These are phyloP conservation scores for Eurypyga helias DNA, from an alignment of 2,113 vertebrate genomes.

Conservation along the genomic window DNA sequence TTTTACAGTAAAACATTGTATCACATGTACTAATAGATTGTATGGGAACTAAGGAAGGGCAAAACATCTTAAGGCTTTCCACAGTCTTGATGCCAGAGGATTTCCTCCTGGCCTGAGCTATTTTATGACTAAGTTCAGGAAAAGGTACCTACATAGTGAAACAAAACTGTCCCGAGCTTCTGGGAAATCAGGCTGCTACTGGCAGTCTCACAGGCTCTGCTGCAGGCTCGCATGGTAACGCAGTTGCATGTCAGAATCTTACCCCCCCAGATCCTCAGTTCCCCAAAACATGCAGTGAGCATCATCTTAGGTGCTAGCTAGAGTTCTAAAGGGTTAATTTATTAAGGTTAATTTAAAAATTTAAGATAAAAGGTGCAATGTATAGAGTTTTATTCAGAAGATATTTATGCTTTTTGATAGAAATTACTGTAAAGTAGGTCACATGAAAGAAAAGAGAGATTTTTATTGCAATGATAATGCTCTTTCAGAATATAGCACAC, in stretches of 20 bases:
- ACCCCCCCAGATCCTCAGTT: not conserved
- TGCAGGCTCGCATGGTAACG: fast-evolving
- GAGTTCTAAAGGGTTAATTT: not conserved
- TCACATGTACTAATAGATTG: not conserved
- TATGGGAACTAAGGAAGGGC: not conserved
- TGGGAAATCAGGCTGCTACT: not conserved
- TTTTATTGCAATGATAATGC: not conserved
- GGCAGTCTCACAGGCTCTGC: not conserved
- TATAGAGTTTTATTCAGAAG: not conserved
- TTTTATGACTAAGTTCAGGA: not conserved
- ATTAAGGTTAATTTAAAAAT: not conserved
- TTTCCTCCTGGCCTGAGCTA: not conserved
- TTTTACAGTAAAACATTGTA: not conserved
- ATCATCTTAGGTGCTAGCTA: not conserved
- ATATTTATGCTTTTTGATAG: not conserved
- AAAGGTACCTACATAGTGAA: not conserved
- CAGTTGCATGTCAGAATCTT: not conserved
- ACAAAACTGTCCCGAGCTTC: not conserved
- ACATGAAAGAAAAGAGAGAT: not conserved
- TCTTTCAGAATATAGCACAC: not conserved
- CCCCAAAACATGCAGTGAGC: not conserved
- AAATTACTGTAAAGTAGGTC: not conserved
- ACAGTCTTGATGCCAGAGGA: not conserved
- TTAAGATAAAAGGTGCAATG: not conserved
- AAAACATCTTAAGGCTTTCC: not conserved